Percentiles rank a stretch among this genome's conserved stretches.
Conservation (phyloP, 1,140 invertebrate genomes). For the Pogonognathellus flavescens region DNA sequence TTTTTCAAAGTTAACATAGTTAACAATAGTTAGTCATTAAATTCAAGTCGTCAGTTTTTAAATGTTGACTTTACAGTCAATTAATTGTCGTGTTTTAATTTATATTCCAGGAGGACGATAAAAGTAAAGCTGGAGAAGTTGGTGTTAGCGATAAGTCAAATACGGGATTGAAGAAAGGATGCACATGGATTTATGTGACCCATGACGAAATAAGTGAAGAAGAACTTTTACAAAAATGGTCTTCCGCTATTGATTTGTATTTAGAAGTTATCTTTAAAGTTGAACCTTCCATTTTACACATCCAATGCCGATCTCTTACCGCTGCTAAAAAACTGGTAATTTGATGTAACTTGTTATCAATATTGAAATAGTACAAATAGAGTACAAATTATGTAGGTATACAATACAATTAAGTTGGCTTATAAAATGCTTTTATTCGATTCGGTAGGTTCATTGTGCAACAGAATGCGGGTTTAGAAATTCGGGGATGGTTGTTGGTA, state of each 20-base stretch:
- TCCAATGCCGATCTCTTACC: constrained; percentile 71
- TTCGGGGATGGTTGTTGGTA: constrained; percentile 73
- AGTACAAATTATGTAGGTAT: too few species aligned
- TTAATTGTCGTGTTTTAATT: too few species aligned
- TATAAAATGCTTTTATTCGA: background rate
- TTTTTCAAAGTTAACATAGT: too few species aligned
- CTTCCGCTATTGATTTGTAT: constrained; percentile 22
- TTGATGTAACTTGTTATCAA: background rate
- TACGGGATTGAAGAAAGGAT: constrained; percentile 72
- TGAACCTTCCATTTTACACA: constrained; percentile 74
- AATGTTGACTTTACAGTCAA: too few species aligned
- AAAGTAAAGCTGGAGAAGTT: too few species aligned
- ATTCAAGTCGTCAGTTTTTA: too few species aligned
- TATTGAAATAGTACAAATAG: background rate
- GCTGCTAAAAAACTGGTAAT: constrained; percentile 70
- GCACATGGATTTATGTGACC: constrained; percentile 71
- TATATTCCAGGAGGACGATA: too few species aligned
- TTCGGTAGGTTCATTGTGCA: constrained; percentile 70
- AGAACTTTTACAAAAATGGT: constrained; percentile 67
- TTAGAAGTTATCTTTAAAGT: constrained; percentile 71
- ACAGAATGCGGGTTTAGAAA: constrained; percentile 73
- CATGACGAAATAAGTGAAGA: constrained; percentile 69
- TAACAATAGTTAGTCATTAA: too few species aligned
- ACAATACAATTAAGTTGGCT: too few species aligned
- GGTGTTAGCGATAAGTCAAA: background rate